Percentiles rank a stretch among this genome's conserved stretches.
Conservation (phyloP, 2,113 vertebrate genomes). For the Bufo bufo region DNA sequence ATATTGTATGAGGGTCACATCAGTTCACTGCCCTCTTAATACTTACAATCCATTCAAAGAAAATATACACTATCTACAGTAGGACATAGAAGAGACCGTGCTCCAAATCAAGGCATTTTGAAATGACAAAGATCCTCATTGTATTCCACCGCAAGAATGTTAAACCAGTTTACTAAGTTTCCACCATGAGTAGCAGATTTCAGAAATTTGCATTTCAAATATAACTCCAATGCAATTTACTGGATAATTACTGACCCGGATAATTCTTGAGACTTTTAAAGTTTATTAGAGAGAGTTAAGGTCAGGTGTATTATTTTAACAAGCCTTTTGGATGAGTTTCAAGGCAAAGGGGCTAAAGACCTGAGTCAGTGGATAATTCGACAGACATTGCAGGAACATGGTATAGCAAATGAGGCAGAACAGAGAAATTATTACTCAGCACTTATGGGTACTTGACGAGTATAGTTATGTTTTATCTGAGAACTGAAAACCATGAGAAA, state of each 20-base stretch:
- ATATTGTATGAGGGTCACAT: neutral
- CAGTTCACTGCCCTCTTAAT: neutral
- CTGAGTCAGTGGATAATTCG: conserved; percentile 26
- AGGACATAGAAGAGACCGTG: neutral
- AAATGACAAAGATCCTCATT: neutral
- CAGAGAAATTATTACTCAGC: conserved; percentile 11
- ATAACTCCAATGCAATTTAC: conserved; percentile 18
- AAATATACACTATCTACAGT: conserved; percentile 22
- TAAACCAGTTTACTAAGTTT: conserved; percentile 17
- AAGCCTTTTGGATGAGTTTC: conserved; percentile 33
- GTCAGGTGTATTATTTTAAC: conserved; percentile 37
- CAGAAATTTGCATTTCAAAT: conserved; percentile 14
- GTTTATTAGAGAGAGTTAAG: conserved; percentile 17
- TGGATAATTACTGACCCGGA: conserved; percentile 40
- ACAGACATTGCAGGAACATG: conserved; percentile 16
- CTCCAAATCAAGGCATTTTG: neutral
- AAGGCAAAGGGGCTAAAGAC: neutral
- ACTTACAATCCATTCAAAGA: neutral
- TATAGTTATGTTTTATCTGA: neutral
- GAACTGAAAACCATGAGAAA: neutral
- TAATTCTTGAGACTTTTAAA: neutral
- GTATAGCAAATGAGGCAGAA: conserved; percentile 28
- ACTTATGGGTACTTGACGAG: neutral
- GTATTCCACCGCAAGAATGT: neutral
- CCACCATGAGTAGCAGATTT: neutral